Evolutionary conservation across 2,888 invertebrate genomes (phyloP).

Genomic region (Temnothorax ravouxi): DNA sequence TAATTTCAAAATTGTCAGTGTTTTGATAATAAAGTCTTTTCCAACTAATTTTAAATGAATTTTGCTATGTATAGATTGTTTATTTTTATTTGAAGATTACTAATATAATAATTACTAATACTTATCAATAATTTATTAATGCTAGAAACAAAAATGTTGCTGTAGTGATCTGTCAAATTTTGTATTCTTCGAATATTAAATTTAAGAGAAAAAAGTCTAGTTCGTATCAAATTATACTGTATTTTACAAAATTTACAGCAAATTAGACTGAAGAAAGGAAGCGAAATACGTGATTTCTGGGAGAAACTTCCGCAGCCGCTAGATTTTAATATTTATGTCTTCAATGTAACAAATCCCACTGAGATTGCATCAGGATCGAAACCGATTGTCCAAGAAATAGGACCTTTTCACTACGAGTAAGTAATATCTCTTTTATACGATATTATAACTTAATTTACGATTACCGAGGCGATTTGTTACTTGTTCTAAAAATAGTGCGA

Average conservation of each 20-base stretch:
- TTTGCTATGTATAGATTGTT: background rate
- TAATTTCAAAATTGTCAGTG: background rate
- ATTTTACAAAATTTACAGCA: slow-evolving; percentile 88
- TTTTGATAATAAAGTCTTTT: background rate
- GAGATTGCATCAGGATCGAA: slow-evolving; percentile 91
- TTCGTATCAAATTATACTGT: background rate
- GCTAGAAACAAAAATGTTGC: background rate
- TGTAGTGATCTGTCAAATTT: background rate
- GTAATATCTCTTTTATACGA: slow-evolving; percentile 72
- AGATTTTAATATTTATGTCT: slow-evolving; percentile 92
- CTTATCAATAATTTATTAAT: background rate
- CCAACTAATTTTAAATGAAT: background rate
- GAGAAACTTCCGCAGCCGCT: slow-evolving; percentile 92
- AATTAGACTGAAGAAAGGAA: slow-evolving; percentile 91
- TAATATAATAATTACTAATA: background rate
- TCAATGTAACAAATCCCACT: slow-evolving; percentile 93
- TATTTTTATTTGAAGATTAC: background rate
- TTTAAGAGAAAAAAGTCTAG: background rate
- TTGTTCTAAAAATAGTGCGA: background rate
- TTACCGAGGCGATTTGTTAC: background rate
- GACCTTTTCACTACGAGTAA: slow-evolving; percentile 94
- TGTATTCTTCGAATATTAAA: background rate
- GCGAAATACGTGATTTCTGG: slow-evolving; percentile 93
- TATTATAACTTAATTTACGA: background rate
- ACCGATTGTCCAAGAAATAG: slow-evolving; percentile 92